Base-by-base conservation (phyloP, 2,888 invertebrate genomes). In the Polydrusus cervinus region DNA sequence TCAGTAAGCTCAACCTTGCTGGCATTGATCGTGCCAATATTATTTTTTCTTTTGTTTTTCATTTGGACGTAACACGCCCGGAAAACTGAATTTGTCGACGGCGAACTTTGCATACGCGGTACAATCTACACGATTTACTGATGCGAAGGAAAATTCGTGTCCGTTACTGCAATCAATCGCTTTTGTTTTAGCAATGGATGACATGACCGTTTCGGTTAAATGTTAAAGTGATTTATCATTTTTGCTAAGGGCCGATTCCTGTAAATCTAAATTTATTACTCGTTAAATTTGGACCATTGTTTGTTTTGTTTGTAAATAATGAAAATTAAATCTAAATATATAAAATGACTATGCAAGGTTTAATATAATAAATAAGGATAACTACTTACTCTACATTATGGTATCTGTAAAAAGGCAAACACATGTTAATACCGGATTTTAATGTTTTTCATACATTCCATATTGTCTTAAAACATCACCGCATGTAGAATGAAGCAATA, bases 111-210 rank as follows among this genome's bases (percentile, higher is more conserved):
- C 53, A 53, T 53, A 20, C n/a, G 53, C 53, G 20, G 51, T 11
- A 51, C n/a, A 53, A 53, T 53, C 16, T 16, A 30, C 30, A 8
- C 25, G 53, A 53, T 53, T 53, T 53, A 25, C 53, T n/a, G 25
- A 53, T 30, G 53, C 25, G 30, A 53, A 20, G 25, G 53, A 53
- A 53, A 53, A 53, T 53, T 53, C 30, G 53, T 47, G n/a, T n/a
- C 43, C 43, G 43, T n/a, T 43, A 18, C 25, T 53, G 53, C 53
- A 30, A 53, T 53, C 53, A 53, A 53, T 53, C 53, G 53, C 53
- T 30, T 51, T 53, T 53, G 25, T 25, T 53, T 53, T 53, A 53
- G 11, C 10, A 20, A 30, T 53, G n/a, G 53, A 53, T 53, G 25
- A 30, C 53, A 53, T 53, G 13, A 30, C 25, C 53, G 53, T 53